Percentiles rank a stretch among this genome's conserved stretches.
Evolutionary conservation across 2,888 invertebrate genomes (phyloP).

Genomic region (Lingula anatina): DNA sequence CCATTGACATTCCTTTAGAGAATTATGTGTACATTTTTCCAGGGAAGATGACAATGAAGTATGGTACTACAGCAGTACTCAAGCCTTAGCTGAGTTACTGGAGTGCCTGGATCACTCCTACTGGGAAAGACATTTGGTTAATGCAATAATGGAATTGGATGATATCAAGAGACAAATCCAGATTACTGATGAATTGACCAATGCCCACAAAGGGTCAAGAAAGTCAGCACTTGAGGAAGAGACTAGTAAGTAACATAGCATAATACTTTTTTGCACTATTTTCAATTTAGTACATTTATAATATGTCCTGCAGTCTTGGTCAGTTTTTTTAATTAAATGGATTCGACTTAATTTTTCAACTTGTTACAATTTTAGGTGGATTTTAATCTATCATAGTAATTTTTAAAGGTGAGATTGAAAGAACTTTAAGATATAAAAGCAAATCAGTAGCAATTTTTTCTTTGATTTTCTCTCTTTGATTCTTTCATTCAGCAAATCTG

Average conservation of each 20-base stretch:
- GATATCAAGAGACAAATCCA: slow-evolving; percentile 89
- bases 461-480: background rate
- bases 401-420: no score
- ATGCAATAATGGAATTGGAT: slow-evolving; percentile 74
- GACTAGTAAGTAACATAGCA: slow-evolving; percentile 67
- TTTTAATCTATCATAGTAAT: no score
- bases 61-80: slow-evolving; percentile 85
- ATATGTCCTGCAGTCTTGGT: no score
- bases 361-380: no score
- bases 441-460: no score
- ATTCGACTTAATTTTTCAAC: no score
- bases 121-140: slow-evolving; percentile 75
- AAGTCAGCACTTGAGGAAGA: slow-evolving; percentile 73
- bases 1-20: no score
- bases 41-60: slow-evolving; percentile 36
- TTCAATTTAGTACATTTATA: no score
- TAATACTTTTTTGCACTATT: no score
- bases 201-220: slow-evolving; percentile 70
- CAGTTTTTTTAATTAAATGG: no score
- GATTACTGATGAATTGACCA: slow-evolving; percentile 83
- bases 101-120: slow-evolving; percentile 71
- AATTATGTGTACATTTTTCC: no score
- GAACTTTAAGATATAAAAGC: no score
- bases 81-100: slow-evolving; percentile 78
- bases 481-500: slow-evolving; percentile 22